These are phyloP conservation scores for Tychaedon coryphoeus DNA, from an alignment of 2,113 vertebrate genomes.

Conservation along the genomic window DNA sequence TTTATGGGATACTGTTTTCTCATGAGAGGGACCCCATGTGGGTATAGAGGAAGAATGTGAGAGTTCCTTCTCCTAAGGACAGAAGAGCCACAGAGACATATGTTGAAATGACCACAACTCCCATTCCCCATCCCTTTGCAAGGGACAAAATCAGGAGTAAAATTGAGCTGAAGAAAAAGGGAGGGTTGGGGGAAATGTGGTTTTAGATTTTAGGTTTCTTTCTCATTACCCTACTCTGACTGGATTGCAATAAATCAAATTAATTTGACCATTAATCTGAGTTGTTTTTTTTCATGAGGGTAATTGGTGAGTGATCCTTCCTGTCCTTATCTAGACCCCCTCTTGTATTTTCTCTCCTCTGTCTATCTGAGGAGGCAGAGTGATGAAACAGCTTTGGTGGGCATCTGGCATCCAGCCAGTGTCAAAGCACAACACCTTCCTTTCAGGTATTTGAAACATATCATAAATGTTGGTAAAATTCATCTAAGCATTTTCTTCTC, in stretches of 20 bases:
- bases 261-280: neutral
- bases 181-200: neutral
- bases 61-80: neutral
- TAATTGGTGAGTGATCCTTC: neutral
- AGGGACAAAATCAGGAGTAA: neutral
- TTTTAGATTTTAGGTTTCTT: neutral
- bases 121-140: neutral
- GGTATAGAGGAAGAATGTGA: neutral
- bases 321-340: neutral
- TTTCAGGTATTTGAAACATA: neutral
- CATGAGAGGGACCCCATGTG: neutral
- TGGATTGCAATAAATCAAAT: neutral
- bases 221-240: neutral
- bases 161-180: neutral
- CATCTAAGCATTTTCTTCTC: neutral
- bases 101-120: neutral
- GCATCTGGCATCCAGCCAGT: neutral
- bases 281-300: neutral
- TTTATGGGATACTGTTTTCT: neutral
- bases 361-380: neutral
- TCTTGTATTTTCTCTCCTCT: neutral
- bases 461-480: neutral
- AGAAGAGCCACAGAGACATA: neutral
- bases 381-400: neutral
- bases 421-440: neutral